A percentile compares a stretch with the other conserved stretches of the same genome.
These are phyloP conservation scores for Habrosyne pyritoides DNA, from an alignment of 2,888 invertebrate genomes.

Conservation along the genomic window DNA sequence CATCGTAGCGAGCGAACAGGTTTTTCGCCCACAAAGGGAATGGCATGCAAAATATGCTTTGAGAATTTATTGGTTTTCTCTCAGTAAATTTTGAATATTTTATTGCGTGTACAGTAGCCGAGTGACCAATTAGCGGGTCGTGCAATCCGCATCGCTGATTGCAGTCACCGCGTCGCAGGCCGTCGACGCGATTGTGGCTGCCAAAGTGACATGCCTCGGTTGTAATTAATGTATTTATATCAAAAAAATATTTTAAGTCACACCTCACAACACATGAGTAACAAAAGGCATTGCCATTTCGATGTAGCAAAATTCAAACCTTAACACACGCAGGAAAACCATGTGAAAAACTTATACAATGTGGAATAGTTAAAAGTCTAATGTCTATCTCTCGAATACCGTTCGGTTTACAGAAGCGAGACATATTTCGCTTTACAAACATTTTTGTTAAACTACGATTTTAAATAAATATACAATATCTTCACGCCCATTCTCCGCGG, in stretches of 20 bases:
- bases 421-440: too few species aligned
- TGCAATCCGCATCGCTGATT: slow-evolving; percentile 30
- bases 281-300: not conserved
- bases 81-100: slow-evolving; percentile 25
- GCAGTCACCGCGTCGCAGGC: slow-evolving; percentile 17
- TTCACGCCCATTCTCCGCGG: too few species aligned
- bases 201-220: slow-evolving; percentile 21
- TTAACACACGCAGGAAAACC: too few species aligned
- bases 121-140: slow-evolving; percentile 28
- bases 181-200: slow-evolving; percentile 23
- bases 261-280: not conserved
- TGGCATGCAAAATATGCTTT: not conserved
- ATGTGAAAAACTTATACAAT: too few species aligned
- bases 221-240: slow-evolving; percentile 13
- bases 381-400: too few species aligned
- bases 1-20: not conserved
- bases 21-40: not conserved
- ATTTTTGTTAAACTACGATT: too few species aligned
- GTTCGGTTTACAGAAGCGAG: too few species aligned
- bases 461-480: too few species aligned
- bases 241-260: slow-evolving; percentile 8
- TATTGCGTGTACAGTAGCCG: slow-evolving; percentile 17
- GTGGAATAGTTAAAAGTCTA: too few species aligned
- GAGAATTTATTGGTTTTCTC: not conserved
- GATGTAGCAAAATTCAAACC: too few species aligned